These are phyloP conservation scores for Teleiodes luculella DNA, from an alignment of 2,888 invertebrate genomes.

Conservation along the genomic window DNA sequence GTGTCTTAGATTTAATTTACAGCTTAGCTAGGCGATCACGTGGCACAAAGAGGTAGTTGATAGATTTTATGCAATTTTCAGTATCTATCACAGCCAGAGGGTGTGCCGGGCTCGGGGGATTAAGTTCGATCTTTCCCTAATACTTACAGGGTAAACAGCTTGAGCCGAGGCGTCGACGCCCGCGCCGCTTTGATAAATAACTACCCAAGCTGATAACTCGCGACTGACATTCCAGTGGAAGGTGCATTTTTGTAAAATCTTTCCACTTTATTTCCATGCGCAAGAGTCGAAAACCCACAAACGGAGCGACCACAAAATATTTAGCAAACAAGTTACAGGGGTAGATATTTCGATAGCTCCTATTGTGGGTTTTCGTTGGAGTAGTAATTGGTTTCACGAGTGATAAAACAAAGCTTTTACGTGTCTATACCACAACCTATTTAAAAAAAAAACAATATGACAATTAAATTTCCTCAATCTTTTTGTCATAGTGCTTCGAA, in stretches of 20 bases:
- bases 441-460: too few species aligned
- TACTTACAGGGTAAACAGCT: constrained; percentile 71
- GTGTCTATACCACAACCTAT: too few species aligned
- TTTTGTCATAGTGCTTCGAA: too few species aligned
- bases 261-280: background rate
- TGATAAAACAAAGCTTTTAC: too few species aligned
- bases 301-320: too few species aligned
- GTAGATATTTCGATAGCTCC: too few species aligned
- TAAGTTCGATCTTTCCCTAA: constrained; percentile 76
- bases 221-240: background rate
- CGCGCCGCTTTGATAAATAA: constrained; percentile 34
- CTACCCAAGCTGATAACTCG: constrained; percentile 19
- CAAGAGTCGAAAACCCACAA: too few species aligned
- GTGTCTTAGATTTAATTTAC: background rate
- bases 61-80: constrained; percentile 79
- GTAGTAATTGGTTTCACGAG: too few species aligned
- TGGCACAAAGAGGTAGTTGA: constrained; percentile 61
- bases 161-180: constrained; percentile 36
- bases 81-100: constrained; percentile 75
- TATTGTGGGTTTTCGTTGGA: too few species aligned
- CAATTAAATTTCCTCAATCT: too few species aligned
- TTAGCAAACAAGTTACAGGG: too few species aligned
- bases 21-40: background rate
- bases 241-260: constrained; percentile 1
- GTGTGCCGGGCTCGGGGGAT: constrained; percentile 64